A percentile compares a stretch with the other conserved stretches of the same genome.
These are phyloP conservation scores for Apostichopus leukothele DNA, from an alignment of 53 echinoderm and acorn worm species.

Conservation along the genomic window DNA sequence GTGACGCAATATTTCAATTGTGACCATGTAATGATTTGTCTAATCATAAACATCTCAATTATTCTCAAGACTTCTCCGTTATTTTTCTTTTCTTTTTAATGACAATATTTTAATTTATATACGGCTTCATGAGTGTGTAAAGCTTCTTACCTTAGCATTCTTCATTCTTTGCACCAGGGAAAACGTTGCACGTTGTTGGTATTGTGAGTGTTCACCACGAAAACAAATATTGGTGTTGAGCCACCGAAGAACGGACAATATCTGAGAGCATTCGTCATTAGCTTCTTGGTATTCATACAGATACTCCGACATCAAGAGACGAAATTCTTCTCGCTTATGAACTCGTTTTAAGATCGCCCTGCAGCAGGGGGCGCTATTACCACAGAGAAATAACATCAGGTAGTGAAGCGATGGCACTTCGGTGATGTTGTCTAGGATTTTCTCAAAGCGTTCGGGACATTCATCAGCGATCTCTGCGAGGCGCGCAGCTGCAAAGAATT, in stretches of 20 bases:
- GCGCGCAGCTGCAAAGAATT: conserved; percentile 30
- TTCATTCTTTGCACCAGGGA: conserved; percentile 24
- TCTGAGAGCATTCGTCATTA: neutral
- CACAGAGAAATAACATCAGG: conserved; percentile 13
- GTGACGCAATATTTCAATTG: too few species aligned
- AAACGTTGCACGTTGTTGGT: conserved; percentile 35
- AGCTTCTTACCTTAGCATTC: conserved; percentile 30
- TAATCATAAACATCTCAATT: too few species aligned
- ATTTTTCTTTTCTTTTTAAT: too few species aligned
- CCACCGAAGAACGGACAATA: conserved; percentile 3
- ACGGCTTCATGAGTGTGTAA: neutral
- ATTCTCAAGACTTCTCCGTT: too few species aligned
- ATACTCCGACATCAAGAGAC: neutral
- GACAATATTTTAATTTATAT: too few species aligned
- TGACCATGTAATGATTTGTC: too few species aligned
- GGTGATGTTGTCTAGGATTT: neutral
- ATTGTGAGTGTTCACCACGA: conserved; percentile 6
- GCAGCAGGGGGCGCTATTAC: conserved; percentile 35
- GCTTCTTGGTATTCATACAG: conserved; percentile 34
- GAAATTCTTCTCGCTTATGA: neutral
- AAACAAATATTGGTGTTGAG: neutral
- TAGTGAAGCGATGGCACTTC: neutral
- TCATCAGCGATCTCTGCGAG: neutral
- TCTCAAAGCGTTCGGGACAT: neutral
- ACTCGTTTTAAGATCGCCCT: neutral